Conservation (phyloP, 2,797 vertebrate species). For the Gymnoscopelus microlampas region DNA sequence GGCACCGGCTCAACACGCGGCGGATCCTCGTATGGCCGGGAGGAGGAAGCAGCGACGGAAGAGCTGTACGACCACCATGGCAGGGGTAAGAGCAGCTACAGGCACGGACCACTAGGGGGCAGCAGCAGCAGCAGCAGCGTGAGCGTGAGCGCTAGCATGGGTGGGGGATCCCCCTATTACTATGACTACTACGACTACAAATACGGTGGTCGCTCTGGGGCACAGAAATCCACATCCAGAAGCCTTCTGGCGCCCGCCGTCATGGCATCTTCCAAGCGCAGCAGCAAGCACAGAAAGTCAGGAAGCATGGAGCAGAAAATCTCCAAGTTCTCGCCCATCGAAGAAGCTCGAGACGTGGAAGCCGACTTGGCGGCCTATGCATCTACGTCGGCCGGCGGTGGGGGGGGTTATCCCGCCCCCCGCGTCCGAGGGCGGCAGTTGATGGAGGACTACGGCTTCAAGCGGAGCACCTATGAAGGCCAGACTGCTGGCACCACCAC, state of each 20-base stretch:
- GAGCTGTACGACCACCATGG: slow-evolving; percentile 93
- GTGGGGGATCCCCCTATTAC: slow-evolving; percentile 86
- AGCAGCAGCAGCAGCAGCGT: slow-evolving; percentile 80
- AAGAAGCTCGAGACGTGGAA: slow-evolving; percentile 98
- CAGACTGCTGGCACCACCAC: slow-evolving; percentile 70
- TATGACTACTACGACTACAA: slow-evolving; percentile 91
- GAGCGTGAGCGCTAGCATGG: slow-evolving; percentile 70
- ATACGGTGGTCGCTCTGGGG: slow-evolving; percentile 75
- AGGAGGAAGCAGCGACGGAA: slow-evolving; percentile 91
- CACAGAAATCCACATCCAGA: slow-evolving; percentile 91
- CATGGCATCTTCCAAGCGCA: slow-evolving; percentile 90
- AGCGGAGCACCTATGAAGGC: slow-evolving; percentile 61
- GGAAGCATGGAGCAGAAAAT: slow-evolving; percentile 96
- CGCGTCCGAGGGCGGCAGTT: slow-evolving; percentile 76
- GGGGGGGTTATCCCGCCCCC: slow-evolving; percentile 66
- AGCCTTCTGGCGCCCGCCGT: slow-evolving; percentile 91
- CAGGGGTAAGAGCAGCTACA: slow-evolving; percentile 91
- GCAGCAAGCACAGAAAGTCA: slow-evolving; percentile 97
- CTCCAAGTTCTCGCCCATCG: slow-evolving; percentile 98
- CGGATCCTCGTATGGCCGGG: slow-evolving; percentile 91
- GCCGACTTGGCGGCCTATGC: slow-evolving; percentile 93
- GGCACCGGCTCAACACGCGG: slow-evolving; percentile 78
- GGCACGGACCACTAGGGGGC: slow-evolving; percentile 88
- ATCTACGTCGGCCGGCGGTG: slow-evolving; percentile 75
- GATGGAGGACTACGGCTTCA: slow-evolving; percentile 80